phyloP scores from a whole-genome alignment of 2,113 vertebrate species.

The Varanus salvator region DNA sequence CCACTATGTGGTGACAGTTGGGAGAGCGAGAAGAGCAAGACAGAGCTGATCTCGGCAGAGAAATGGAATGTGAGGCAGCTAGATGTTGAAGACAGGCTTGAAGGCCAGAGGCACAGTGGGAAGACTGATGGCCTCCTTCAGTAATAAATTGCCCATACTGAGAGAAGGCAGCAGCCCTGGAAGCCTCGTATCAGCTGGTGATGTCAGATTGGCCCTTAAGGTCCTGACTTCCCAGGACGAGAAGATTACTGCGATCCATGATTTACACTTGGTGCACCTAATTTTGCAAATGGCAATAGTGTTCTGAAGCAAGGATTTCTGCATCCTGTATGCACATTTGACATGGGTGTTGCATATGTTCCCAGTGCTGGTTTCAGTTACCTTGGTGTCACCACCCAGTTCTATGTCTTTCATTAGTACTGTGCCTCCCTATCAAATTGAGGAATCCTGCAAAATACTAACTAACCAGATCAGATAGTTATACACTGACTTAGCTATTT shows the following conservation, averaged over 20 bases:
- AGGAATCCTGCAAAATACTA: not conserved
- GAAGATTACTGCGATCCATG: not conserved
- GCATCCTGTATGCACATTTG: not conserved
- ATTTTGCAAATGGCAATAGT: not conserved
- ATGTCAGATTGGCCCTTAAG: not conserved
- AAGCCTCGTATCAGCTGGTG: not conserved
- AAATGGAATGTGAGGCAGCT: not conserved
- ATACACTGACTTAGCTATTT: not conserved
- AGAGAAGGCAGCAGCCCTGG: not conserved
- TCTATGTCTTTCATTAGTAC: not conserved
- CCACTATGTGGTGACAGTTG: not conserved
- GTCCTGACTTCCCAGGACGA: not conserved
- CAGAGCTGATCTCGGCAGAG: not conserved
- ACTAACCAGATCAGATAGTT: not conserved
- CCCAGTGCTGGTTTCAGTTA: too few species aligned
- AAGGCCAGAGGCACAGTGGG: not conserved
- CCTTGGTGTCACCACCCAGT: not conserved
- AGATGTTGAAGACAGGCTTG: not conserved
- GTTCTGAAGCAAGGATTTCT: not conserved
- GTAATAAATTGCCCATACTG: not conserved
- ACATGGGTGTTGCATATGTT: not conserved
- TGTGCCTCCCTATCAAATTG: not conserved
- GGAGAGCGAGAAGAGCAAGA: not conserved
- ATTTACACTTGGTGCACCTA: not conserved
- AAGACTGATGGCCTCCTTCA: not conserved